Base-by-base conservation (phyloP, 2,113 vertebrate species). In the Salvelinus fontinalis region DNA sequence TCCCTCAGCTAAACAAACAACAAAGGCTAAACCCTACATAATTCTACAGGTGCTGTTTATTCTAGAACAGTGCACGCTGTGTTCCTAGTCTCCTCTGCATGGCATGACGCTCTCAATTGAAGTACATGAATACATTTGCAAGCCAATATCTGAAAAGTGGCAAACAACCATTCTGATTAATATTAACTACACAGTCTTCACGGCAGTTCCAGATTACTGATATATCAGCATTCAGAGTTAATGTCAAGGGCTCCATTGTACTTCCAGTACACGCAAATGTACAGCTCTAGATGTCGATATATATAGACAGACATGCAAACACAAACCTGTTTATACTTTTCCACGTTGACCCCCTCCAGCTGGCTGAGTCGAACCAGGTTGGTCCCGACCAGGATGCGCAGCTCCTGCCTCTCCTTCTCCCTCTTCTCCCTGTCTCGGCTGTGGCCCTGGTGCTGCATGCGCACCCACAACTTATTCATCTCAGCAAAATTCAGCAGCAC, bases 381-480 rank as follows among this genome's bases (percentile, higher is more conserved):
- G 79, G 98, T 99, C 48, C 98, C 98, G 62, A 99, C 98, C 1
- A 99, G 89, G 86, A 99, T 99, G 60, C 98, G 91, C 44, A 99
- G 93, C 14, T 99, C 98, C 76, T 99, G 98, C 65, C 98, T 92
- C 77, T 99, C 98, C 0, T 98, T 94, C 73, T 99, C 98, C 48
- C 98, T 92, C 75, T 99, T 99, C 90, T 99, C 98, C 3, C 97
- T 87, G 81, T 99, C 97, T 16, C 97, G 94, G 79, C 98, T 99
- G 87, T 99, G 98, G 54, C 98, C 97, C 84, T 99, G 98, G 85
- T 99, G 98, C 74, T 99, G 98, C 98, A 99, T 99, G 31, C 97
- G 93, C 80, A 99, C 98, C 98, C 98, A 99, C 1, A 99, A 91
- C 73, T 99, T 99, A 89, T 99, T 99, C 98, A 99, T 99, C 82